phyloP scores from a whole-genome alignment of 2,888 invertebrate genomes.

The Monochamus alternatus region DNA sequence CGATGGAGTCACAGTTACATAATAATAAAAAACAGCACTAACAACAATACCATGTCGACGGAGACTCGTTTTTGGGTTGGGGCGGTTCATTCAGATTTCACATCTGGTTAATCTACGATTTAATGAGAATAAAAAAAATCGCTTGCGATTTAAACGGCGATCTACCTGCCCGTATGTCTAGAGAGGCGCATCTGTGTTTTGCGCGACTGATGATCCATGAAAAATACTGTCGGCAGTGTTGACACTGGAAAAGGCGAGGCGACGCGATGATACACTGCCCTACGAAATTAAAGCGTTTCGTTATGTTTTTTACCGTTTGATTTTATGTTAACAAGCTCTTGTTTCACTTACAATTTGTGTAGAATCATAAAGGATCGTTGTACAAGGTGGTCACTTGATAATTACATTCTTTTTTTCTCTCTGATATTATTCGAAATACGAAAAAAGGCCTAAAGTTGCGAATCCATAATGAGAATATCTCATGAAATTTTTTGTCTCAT shows the following conservation, averaged over 20 bases:
- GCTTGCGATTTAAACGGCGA: not conserved
- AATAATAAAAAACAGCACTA: slow-evolving; percentile 25
- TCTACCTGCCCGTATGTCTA: not conserved
- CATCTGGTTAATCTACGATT: slow-evolving; percentile 2
- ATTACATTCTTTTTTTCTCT: no score
- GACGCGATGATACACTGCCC: not conserved
- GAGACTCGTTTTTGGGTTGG: slow-evolving; percentile 13
- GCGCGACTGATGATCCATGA: not conserved
- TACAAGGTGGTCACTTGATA: no score
- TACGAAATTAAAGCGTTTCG: no score
- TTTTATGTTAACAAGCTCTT: no score
- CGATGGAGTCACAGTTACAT: slow-evolving; percentile 41
- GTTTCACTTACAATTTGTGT: no score
- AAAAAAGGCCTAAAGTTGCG: no score
- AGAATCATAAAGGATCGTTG: no score
- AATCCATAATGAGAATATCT: no score
- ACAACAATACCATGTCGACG: not conserved
- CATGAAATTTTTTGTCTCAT: no score
- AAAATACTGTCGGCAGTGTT: not conserved
- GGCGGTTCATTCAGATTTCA: slow-evolving; percentile 9
- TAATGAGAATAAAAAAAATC: not conserved
- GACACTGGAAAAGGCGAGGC: not conserved
- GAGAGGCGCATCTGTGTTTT: not conserved
- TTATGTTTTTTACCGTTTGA: no score
- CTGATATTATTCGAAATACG: no score